A percentile compares a stretch with the other conserved stretches of the same genome.
Evolutionary conservation across 53 echinoderm and acorn worm genomes (phyloP).

Genomic region (Pentamera pediparva): DNA sequence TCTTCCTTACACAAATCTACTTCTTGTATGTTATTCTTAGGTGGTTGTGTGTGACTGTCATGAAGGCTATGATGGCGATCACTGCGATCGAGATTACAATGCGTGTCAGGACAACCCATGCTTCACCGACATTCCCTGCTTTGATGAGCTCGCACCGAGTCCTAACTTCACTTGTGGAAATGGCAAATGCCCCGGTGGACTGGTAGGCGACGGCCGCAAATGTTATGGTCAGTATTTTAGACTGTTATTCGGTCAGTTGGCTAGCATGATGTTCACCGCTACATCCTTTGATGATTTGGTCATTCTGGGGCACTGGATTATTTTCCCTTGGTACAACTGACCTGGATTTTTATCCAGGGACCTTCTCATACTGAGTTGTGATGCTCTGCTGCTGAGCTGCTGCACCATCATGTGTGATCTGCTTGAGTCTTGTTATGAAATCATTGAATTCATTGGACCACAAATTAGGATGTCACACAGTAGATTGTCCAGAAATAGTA

Average conservation of each 20-base stretch:
- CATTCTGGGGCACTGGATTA: too few species aligned
- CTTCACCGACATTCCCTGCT: conserved; percentile 55
- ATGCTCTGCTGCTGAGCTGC: too few species aligned
- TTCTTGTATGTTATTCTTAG: conserved; percentile 24
- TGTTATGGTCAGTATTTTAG: conserved; percentile 61
- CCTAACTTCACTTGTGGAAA: conserved; percentile 18
- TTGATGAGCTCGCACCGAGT: conserved; percentile 52
- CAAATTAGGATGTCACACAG: too few species aligned
- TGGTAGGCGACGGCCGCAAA: conserved; percentile 53
- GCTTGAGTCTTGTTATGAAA: too few species aligned
- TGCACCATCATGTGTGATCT: too few species aligned
- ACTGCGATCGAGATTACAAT: conserved; percentile 48
- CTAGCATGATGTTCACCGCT: neutral
- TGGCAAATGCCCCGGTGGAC: conserved; percentile 47
- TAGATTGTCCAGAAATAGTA: too few species aligned
- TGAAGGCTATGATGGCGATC: conserved; percentile 36
- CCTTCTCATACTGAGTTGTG: too few species aligned
- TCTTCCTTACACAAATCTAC: too few species aligned
- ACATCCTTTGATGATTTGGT: neutral
- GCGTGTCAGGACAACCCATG: conserved; percentile 61
- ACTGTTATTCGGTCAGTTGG: too few species aligned
- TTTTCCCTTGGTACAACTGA: too few species aligned
- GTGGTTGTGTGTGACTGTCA: conserved; percentile 63
- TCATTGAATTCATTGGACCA: too few species aligned
- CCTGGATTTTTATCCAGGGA: too few species aligned